Base-by-base conservation (phyloP, 1,140 invertebrate species). In the Bilobella aurantiaca region DNA sequence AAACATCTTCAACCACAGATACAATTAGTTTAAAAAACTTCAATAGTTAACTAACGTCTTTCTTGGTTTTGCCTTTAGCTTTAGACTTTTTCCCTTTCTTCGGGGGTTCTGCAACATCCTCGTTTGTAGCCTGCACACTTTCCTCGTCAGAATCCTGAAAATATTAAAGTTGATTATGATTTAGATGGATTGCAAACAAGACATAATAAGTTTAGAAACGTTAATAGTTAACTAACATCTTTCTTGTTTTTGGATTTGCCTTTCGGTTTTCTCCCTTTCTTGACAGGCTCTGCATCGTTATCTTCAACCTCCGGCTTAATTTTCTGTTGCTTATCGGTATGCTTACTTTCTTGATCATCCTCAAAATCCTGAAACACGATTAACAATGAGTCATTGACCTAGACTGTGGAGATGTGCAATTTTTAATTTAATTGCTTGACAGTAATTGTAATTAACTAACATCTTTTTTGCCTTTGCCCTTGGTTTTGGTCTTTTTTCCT, bases 71-170 rank as follows among this genome's bases (percentile, higher is more conserved):
- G 23, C 53, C 53, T 27, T 62, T 62, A 12, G 42, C 3, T 58
- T 64, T 64, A 2, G 18, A 3, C 18, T 62, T 59, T 16, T 56
- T 56, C 18, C 18, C 49, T 21, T n/a, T 56, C 58, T 30, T 64
- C 8, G 14, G 21, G 8, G 27, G 3, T 28, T 23, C 49, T 12
- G 25, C 23, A 37, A 28, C 3, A 14, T 2, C 31, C 53, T 65
- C 29, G n/a, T 30, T 28, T 53, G 47, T 31, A 42, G 49, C 49
- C 25, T 53, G 14, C 49, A 53, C 5, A 3, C 8, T 23, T 5
- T 58, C 63, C 31, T 59, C 34, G 23, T 64, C 63, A n/a, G 16
- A 46, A 62, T 31, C 23, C 61, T 42, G n/a, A n/a, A n/a, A n/a
- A n/a, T n/a, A 34, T 57, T 31, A 32, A 60, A 49, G n/a, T n/a